Evolutionary conservation across 2,113 vertebrate genomes (phyloP), one percentile per base, ranked within the genome.

Genomic region (Bubo scandiacus): DNA sequence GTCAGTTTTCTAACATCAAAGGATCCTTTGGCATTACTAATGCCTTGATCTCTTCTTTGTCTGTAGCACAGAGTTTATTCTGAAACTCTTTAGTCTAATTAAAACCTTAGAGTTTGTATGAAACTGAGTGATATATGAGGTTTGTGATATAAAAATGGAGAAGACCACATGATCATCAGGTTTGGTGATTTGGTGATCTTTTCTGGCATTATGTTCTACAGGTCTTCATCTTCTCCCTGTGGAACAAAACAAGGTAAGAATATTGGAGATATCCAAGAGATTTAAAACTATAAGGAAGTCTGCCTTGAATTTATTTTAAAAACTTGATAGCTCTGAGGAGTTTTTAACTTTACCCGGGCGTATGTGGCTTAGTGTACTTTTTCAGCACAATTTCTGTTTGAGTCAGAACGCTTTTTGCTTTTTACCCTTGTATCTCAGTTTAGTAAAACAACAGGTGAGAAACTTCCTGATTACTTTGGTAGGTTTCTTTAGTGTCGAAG

Each of bases 1-100:
- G 58, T 96, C 85, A 95, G 73, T 88, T 96, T 95, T 87, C 78
- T 75, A 77, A 94, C 90, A 94, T 96, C 92, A 94, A 96, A 95
- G 74, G 75, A 49, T 82, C 66, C 27, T 91, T 90, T 88, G 78
- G 93, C 81, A 85, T 90, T 91, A 51, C 43, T 96, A 87, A 77
- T 93, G 94, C 81, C 93, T 96, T 96, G 85, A 95, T 96, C 92
- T 81, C 52, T 92, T 92, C 77, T 94, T 49, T 90, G 47, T 86
- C 79, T 96, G 84, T 82, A 93, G 32, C 81, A 75, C 70, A 79
- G 66, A 63, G 21, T 81, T 91, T 91, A 82, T 89, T 85, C 61
- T 87, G 70, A 85, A 95, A 90, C 6, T 8, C 62, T 95, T 57
- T 88, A 45, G 58, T 82, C 70, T 96, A 96, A 94, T 96, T 95